Evolutionary conservation across 2,113 vertebrate genomes (phyloP), one percentile per base, ranked within the genome.

Genomic region (Australoheros scitulus): DNA sequence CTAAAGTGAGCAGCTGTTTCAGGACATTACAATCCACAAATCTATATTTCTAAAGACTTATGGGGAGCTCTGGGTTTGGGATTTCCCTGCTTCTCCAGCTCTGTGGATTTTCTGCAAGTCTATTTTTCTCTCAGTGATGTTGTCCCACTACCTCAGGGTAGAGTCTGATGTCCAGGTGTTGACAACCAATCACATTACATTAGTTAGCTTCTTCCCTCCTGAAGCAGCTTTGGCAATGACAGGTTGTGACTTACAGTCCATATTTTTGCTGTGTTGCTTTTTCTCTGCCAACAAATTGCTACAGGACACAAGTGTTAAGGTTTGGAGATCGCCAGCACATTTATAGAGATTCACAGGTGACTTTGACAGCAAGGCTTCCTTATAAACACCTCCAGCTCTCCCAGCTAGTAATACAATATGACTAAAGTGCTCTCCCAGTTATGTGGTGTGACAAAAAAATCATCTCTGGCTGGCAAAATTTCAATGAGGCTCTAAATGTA

Each of bases 101-200:
- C 47, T 72, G 52, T 68, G 41, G 26, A 50, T 70, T 72, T 72
- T 52, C 47, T 52, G 65, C 9, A 70, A 70, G 65, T 32, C 24
- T 7, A 52, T 72, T 52, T 72, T 52, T 72, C 65, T 72, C 24
- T 32, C 47, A 52, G 26, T 52, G 17, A 68, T 47, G 65, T 17
- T 52, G 6, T 72, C 18, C 56, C n/a, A 58, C 50, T 1, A 32
- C 61, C 70, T 76, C 11, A 7, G 24, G 83, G 29, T 9, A 36
- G 13, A 9, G 52, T 85, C 55, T 85, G 84, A 81, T 36, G 84
- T 9, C 26, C 26, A 72, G 65, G 65, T 72, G 65, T 32, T 72
- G 65, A 52, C 65, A 72, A 14, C 61, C 61, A 86, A 50, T 86
- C 79, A 70, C 79, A 78, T 58, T 22, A 15, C 24, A 81, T 86